Base-by-base conservation (phyloP, 1,140 invertebrate species). In the Cydia amplana region DNA sequence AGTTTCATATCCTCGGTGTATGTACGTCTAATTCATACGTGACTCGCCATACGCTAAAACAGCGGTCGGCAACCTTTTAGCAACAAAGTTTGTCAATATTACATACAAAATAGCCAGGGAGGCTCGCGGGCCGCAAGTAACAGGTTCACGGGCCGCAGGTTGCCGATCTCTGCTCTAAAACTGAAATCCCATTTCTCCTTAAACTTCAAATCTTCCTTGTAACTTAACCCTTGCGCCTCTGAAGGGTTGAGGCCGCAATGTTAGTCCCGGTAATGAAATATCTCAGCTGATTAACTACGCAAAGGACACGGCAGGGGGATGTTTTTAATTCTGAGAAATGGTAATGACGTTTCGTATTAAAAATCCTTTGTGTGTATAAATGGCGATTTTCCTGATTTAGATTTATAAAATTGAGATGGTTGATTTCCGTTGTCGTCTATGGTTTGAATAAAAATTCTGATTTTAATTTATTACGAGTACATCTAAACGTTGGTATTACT, bases 211-310 rank as follows among this genome's bases (percentile, higher is more conserved):
- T n/a, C 25, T 75, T 43, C 2, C 12, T 18, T 51, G 63, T 72
- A 5, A 65, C 80, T 78, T 28, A 78, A 40, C 32, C 55, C 80
- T 83, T 82, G 70, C 10, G 72, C 43, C 10, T 70, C 43, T 65
- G 80, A 87, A 86, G 86, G 83, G 84, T 87, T 87, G 85, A 82
- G 77, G 80, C 82, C 79, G 75, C 80, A 84, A 77, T 78, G 79
- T 84, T 80, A 83, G 81, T 78, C 79, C 78, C 80, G 81, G 83
- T 90, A 90, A 92, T 92, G 91, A 91, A 91, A 91, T 90, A 89
- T 92, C 88, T 90, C 85, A 90, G 84, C 87, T 92, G 87, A 92
- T 92, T 90, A 90, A 91, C 83, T 87, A 83, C 83, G 81, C 82
- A 87, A 85, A 88, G 83, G 82, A 80, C 79, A 81, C 78, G 82